phyloP scores from a whole-genome alignment of 2,113 vertebrate species.

The Macrotis lagotis region DNA sequence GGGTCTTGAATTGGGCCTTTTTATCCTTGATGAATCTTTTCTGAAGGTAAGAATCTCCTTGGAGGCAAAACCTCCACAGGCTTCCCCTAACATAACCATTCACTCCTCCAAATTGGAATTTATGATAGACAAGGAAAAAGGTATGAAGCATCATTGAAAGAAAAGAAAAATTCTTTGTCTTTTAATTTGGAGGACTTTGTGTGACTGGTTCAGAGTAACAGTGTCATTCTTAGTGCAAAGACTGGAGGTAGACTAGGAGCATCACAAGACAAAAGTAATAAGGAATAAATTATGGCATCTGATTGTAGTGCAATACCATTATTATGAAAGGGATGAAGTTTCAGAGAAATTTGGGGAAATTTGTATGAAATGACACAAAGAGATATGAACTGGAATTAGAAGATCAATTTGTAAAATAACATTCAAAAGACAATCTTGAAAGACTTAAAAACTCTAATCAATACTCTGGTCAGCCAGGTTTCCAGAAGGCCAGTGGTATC shows the following conservation, averaged over 20 bases:
- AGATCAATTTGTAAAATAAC: not conserved
- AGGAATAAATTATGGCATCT: not conserved
- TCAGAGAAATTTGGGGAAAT: not conserved
- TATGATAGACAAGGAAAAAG: not conserved
- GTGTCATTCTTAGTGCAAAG: not conserved
- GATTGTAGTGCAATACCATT: not conserved
- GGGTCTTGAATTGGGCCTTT: not conserved
- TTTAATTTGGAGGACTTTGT: not conserved
- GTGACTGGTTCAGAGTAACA: not conserved
- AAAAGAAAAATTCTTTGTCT: not conserved
- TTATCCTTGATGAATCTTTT: not conserved
- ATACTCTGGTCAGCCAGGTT: not conserved
- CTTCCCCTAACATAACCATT: too few species aligned
- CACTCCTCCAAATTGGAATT: too few species aligned
- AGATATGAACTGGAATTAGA: not conserved
- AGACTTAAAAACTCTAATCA: not conserved
- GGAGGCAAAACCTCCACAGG: not conserved
- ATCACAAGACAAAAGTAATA: not conserved
- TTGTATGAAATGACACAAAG: not conserved
- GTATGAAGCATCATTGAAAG: not conserved
- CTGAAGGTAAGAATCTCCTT: not conserved
- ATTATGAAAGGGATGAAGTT: not conserved
- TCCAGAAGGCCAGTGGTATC: not conserved
- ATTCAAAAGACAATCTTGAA: not conserved
- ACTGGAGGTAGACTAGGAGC: not conserved